A percentile compares a stretch with the other conserved stretches of the same genome.
These are phyloP conservation scores for Neotoxoptera formosana DNA, from an alignment of 1,140 invertebrate genomes.

Conservation along the genomic window DNA sequence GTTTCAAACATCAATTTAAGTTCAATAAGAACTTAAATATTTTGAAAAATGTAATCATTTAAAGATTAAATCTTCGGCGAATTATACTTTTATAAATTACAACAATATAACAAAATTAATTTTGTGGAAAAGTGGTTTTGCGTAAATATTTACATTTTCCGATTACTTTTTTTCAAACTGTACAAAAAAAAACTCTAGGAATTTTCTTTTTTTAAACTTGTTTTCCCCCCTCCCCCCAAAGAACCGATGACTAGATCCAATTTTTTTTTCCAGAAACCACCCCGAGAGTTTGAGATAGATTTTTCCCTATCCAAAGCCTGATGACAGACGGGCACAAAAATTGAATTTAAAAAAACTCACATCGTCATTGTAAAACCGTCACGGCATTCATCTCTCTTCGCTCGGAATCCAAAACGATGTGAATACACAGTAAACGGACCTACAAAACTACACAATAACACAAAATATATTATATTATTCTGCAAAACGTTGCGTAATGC, in stretches of 20 bases:
- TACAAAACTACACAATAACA: not conserved
- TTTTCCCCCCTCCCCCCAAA: not conserved
- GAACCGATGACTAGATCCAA: not conserved
- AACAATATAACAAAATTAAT: not conserved
- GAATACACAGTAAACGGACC: not conserved
- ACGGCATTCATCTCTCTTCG: not conserved
- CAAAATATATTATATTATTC: not conserved
- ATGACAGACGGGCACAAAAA: not conserved
- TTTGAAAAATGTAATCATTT: not conserved
- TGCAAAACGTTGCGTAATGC: not conserved
- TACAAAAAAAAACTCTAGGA: not conserved
- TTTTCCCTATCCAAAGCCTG: not conserved
- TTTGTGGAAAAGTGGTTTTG: not conserved
- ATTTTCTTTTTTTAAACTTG: not conserved
- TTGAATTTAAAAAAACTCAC: not conserved
- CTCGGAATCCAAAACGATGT: not conserved
- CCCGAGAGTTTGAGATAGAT: not conserved
- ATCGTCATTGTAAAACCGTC: not conserved
- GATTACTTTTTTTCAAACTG: not conserved
- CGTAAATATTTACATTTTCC: not conserved
- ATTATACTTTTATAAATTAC: not conserved
- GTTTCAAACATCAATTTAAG: not conserved
- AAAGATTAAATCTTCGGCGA: not conserved
- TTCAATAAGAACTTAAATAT: not conserved
- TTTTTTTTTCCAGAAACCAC: not conserved